Base-by-base conservation (phyloP, 2,113 vertebrate species). In the Xiphophorus maculatus region DNA sequence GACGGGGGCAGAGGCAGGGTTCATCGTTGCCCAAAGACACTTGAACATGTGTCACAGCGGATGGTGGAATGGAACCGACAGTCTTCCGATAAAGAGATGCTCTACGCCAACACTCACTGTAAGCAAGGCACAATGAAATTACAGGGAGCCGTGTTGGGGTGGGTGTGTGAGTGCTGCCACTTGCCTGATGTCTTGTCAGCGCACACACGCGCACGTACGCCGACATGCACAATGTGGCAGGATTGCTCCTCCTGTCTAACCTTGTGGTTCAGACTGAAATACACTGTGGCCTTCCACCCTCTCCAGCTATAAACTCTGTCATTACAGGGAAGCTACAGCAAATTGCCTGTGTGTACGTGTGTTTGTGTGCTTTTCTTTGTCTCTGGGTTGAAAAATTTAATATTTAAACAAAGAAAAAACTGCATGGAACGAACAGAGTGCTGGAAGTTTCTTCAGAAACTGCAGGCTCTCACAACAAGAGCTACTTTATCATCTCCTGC, bases 261-360 rank as follows among this genome's bases (percentile, higher is more conserved):
- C 84, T 88, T 87, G 83, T 89, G 85, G 78, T 84, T 66, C 28
- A 9, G 37, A 72, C 70, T 69, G 70, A 87, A 89, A 86, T 83
- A 79, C 76, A 82, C 74, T 71, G 28, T 64, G 42, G 37, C 76
- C 77, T 82, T 69, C 48, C 66, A 42, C 42, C 75, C 81, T 82
- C 76, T 70, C 11, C 35, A 61, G 28, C 71, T 63, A 28, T 72
- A 82, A 79, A 88, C 76, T 77, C 79, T 87, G 81, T 90, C 71
- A 87, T 89, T 86, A 86, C 54, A 75, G 73, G 71, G 68, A 80
- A 44, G 74, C 73, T 71, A 27, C 9, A 68, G n/a, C 3, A 67
- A 0, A 69, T 73, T 70, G 1, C 25, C 27, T 44, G 70, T 63
- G 60, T 15, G 12, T 63, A 27, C 13, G 58, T 71, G 62, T 62